Evolutionary conservation across 2,888 invertebrate genomes (phyloP).

Genomic region (Phaonia tiefii): DNA sequence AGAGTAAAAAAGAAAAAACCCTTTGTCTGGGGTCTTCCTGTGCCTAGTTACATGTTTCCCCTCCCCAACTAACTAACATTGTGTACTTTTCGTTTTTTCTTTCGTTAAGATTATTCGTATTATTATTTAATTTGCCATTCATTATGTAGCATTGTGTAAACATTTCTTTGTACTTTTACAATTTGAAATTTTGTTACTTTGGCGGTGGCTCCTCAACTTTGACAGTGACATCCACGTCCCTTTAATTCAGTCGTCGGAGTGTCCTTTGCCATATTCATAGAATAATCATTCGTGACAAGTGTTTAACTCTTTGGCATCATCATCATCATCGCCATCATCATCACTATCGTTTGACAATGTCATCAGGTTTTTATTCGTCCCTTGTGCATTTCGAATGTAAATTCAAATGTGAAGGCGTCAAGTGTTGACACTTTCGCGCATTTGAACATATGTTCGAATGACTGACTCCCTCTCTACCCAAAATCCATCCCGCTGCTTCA

Average conservation of each 20-base stretch:
- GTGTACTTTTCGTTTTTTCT: constrained; percentile 5
- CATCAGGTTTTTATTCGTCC: constrained; percentile 15
- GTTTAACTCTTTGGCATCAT: neutral
- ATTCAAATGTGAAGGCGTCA: constrained; percentile 56
- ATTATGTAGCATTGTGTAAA: constrained; percentile 7
- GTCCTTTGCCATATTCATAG: too few species aligned
- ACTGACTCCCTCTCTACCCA: neutral
- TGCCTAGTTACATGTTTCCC: constrained; percentile 33
- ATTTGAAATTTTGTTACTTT: too few species aligned
- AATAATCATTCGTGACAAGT: neutral
- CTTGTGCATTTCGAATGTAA: constrained; percentile 22
- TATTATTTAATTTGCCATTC: constrained; percentile 60
- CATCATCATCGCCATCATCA: constrained; percentile 35
- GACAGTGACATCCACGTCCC: neutral
- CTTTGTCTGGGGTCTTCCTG: neutral
- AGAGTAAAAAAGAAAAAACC: neutral
- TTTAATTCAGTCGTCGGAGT: neutral
- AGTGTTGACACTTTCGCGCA: constrained; percentile 62
- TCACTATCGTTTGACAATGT: constrained; percentile 51
- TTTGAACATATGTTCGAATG: constrained; percentile 32
- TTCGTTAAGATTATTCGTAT: constrained; percentile 57
- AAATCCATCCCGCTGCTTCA: neutral
- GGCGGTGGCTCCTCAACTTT: neutral
- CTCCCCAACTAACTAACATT: constrained; percentile 32
- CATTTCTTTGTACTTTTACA: too few species aligned